Evolutionary conservation across 2,888 invertebrate genomes (phyloP), one percentile per base, ranked within the genome.

Genomic region (Agrotis clavis): DNA sequence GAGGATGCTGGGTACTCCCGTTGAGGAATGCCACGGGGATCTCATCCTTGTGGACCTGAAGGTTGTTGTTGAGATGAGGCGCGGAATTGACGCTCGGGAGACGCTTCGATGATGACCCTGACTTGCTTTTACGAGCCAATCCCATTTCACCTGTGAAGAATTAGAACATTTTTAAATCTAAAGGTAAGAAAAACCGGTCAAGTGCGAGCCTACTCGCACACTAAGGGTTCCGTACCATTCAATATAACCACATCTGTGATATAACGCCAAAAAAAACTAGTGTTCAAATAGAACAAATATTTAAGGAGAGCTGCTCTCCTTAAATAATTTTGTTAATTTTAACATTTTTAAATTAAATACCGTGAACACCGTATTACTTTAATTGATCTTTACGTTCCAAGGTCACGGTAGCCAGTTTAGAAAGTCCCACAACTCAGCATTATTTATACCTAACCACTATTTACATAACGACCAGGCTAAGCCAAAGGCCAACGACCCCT

Each of bases 31-130:
- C 83, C 5, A 73, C 18, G 16, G 67, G 4, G 7, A 77, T 63
- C 6, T 91, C 89, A 1, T 88, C 88, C 4, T 76, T 77, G 2
- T 86, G 53, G 3, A 81, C 25, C 0, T 81, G 86, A 0, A 87
- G 70, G 60, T 95, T 94, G 73, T 95, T 94, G 86, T 94, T 93
- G 2, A 96, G 88, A 65, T 95, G 96, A 0, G 96, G 96, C 0
- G 96, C 96, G 0, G 96, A 96, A 69, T 91, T 94, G 11, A 96
- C 96, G 0, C 91, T 84, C 0, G 95, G 95, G 0, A 96, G 88
- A 0, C 95, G 88, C 48, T 92, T 92, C 4, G 88, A 87, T 1
- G 70, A 54, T 0, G 90, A 82, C 0, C 70, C 67, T 5, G 88
- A 87, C 25, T 87, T 91, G 2, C 67, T n/a, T 25, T 82, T 89